Percentiles rank a stretch among this genome's conserved stretches.
phyloP scores from a whole-genome alignment of 2,797 vertebrate genomes.

The Mionectes olivaceus region DNA sequence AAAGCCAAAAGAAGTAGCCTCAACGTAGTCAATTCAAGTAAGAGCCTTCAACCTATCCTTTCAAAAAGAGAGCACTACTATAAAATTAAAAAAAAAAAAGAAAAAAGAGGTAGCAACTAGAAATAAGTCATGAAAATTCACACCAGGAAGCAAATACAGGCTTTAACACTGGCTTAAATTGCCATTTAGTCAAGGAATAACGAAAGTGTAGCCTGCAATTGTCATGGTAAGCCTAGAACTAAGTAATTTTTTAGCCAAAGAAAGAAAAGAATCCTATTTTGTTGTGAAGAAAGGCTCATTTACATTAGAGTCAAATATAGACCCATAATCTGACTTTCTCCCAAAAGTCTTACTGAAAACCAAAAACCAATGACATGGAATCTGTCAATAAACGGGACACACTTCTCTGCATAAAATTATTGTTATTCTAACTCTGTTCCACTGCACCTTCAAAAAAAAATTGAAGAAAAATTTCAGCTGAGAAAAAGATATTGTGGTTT shows the following conservation, averaged over 20 bases:
- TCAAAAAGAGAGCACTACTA: not conserved
- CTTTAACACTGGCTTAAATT: not conserved
- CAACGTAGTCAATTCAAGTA: not conserved
- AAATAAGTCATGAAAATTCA: not conserved
- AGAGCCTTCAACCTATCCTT: not conserved
- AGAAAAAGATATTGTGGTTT: not conserved
- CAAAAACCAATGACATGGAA: not conserved
- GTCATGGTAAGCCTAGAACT: not conserved
- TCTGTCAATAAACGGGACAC: not conserved
- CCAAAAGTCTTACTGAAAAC: not conserved
- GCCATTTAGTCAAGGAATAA: not conserved
- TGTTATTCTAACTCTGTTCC: not conserved
- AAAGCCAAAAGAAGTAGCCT: not conserved
- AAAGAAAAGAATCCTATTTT: not conserved
- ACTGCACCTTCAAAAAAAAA: not conserved
- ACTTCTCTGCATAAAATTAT: not conserved
- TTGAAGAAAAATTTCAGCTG: not conserved
- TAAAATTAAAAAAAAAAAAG: not conserved
- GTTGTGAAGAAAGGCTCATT: not conserved
- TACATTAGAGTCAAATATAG: not conserved
- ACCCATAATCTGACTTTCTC: not conserved
- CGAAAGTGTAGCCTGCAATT: not conserved
- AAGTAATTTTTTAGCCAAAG: no score
- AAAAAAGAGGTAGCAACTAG: not conserved
- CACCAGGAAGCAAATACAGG: not conserved